Percentiles rank a stretch among this genome's conserved stretches.
Conservation (phyloP, 2,888 invertebrate genomes). For the Tanaodytes sp. region DNA sequence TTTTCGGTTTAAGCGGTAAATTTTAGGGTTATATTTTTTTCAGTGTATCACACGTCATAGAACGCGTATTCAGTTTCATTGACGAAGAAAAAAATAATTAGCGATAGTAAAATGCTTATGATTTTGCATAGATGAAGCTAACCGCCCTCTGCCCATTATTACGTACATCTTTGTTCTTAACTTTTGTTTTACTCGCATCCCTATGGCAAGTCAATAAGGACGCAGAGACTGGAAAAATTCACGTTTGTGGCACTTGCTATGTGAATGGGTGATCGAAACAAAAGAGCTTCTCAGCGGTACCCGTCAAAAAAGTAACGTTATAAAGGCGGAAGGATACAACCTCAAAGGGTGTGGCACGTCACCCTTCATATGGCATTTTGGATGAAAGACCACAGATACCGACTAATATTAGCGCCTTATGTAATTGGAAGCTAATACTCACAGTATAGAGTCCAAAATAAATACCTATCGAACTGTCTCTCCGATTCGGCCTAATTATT, state of each 20-base stretch:
- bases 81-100: too few species aligned
- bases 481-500: conserved; percentile 42
- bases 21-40: too few species aligned
- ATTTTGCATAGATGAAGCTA: too few species aligned
- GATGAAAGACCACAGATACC: conserved; percentile 65
- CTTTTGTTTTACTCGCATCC: conserved; percentile 32
- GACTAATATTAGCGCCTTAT: conserved; percentile 63
- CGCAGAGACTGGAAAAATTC: conserved; percentile 57
- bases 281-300: conserved; percentile 60
- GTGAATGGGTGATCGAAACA: conserved; percentile 63
- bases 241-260: conserved; percentile 56
- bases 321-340: conserved; percentile 66
- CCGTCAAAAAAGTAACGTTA: conserved; percentile 64
- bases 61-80: too few species aligned
- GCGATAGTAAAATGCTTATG: too few species aligned
- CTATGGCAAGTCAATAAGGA: conserved; percentile 47
- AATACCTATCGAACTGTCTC: conserved; percentile 45
- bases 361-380: conserved; percentile 54
- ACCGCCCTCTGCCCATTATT: too few species aligned
- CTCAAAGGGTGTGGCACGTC: conserved; percentile 66
- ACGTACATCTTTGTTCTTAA: too few species aligned
- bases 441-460: conserved; percentile 42
- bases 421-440: conserved; percentile 56
- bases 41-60: too few species aligned
- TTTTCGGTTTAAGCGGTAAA: too few species aligned